These are phyloP conservation scores for Epizoanthus stellaris DNA, from an alignment of 92 coral and sea anemone species.

Conservation along the genomic window DNA sequence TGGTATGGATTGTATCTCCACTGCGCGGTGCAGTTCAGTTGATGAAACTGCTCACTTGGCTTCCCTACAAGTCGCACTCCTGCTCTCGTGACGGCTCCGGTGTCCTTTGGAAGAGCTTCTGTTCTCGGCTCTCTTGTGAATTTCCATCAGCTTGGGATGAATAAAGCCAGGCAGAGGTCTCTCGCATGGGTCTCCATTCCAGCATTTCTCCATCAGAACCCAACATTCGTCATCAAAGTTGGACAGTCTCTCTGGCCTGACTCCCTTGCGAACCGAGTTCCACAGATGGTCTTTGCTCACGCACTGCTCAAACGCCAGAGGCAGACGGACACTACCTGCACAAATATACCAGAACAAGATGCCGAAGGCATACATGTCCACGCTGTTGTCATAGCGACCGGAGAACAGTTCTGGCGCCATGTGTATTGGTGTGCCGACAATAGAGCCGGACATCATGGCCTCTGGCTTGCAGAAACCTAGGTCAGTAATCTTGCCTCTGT, in stretches of 20 bases:
- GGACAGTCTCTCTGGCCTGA: slow-evolving; percentile 92
- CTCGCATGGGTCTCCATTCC: slow-evolving; percentile 89
- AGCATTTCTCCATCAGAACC: slow-evolving; percentile 94
- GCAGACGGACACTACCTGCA: slow-evolving; percentile 96
- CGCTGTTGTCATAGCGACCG: slow-evolving; percentile 99
- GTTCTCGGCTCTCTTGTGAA: slow-evolving; percentile 71
- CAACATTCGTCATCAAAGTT: slow-evolving; percentile 97
- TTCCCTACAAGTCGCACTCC: slow-evolving; percentile 17
- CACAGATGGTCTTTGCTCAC: slow-evolving; percentile 98
- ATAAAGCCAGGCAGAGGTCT: slow-evolving; percentile 94
- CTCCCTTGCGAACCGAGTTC: slow-evolving; percentile 96
- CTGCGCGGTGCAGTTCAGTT: too few species aligned
- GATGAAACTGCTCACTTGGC: not conserved
- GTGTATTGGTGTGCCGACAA: slow-evolving; percentile 99
- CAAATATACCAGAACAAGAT: slow-evolving; percentile 98
- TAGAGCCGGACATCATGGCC: slow-evolving; percentile 99
- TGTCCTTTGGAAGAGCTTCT: slow-evolving; percentile 53
- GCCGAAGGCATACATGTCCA: slow-evolving; percentile 98
- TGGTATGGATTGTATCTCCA: too few species aligned
- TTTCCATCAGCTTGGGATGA: slow-evolving; percentile 73
- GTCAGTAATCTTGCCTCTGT: slow-evolving; percentile 96
- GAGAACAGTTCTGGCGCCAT: slow-evolving; percentile 99
- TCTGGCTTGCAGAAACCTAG: slow-evolving; percentile 99
- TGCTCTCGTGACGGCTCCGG: slow-evolving; percentile 49
- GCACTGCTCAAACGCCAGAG: slow-evolving; percentile 96